Conservation (phyloP, 2,797 vertebrate genomes). For the Thunnus albacares region DNA sequence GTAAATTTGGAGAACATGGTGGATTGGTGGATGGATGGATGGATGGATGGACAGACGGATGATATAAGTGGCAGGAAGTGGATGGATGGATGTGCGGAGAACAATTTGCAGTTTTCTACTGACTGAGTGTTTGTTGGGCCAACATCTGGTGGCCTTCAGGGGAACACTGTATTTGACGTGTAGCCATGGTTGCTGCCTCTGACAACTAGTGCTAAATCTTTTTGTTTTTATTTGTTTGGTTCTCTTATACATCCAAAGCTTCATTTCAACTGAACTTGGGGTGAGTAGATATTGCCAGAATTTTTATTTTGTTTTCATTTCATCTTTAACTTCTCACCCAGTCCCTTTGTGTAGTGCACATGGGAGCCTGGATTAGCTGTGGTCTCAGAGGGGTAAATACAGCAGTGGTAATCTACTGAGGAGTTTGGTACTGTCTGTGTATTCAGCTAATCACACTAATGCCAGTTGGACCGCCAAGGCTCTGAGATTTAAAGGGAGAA, state of each 20-base stretch:
- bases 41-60: no score
- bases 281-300: neutral
- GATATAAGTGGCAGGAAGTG: no score
- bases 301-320: constrained; percentile 18
- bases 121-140: neutral
- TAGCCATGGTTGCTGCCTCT: neutral
- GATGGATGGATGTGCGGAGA: neutral
- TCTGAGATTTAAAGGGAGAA: constrained; percentile 40
- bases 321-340: constrained; percentile 1
- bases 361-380: constrained; percentile 33
- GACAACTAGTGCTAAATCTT: neutral
- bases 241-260: constrained; percentile 9
- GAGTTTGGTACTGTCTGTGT: constrained; percentile 23
- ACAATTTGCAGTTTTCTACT: neutral
- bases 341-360: constrained; percentile 5
- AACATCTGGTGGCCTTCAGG: no score
- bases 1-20: no score
- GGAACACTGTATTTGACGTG: neutral
- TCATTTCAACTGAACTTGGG: neutral
- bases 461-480: constrained; percentile 15
- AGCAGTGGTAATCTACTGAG: constrained; percentile 37
- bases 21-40: no score
- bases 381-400: constrained; percentile 35
- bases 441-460: constrained; percentile 41
- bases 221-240: neutral